Conservation (phyloP, 2,888 invertebrate genomes). For the Drosophila paracracens region DNA sequence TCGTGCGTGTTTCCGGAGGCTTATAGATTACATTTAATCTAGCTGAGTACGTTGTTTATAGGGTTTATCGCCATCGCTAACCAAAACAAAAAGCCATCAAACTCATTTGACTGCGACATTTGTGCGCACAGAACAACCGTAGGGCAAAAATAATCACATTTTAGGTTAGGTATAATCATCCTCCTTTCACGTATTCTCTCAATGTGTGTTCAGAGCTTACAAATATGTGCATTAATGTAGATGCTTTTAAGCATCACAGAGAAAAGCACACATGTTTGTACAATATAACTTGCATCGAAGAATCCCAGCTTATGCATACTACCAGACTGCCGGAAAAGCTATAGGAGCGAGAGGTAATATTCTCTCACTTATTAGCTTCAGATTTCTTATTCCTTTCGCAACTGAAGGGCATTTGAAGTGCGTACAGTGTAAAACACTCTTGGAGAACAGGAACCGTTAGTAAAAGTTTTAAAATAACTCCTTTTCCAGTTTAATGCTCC, state of each 20-base stretch:
- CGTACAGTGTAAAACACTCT: slow-evolving; percentile 9
- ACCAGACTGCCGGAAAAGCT: not conserved
- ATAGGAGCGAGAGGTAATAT: not conserved
- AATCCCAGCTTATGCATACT: not conserved
- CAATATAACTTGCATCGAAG: not conserved
- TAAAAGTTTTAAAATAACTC: slow-evolving; percentile 3
- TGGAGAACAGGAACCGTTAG: not conserved
- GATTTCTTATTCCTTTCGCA: not conserved
- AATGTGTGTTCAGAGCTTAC: not conserved
- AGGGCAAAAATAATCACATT: slow-evolving; percentile 21
- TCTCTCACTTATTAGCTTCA: not conserved
- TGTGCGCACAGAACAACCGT: slow-evolving; percentile 15
- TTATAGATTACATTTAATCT: slow-evolving; percentile 42
- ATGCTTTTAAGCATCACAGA: not conserved
- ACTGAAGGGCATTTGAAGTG: not conserved
- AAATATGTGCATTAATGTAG: not conserved
- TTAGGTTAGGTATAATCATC: slow-evolving; percentile 3
- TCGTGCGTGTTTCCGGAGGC: slow-evolving; percentile 22
- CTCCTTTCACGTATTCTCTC: not conserved
- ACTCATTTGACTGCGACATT: slow-evolving; percentile 35
- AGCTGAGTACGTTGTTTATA: slow-evolving; percentile 52
- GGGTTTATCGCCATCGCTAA: slow-evolving; percentile 44
- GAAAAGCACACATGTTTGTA: not conserved
- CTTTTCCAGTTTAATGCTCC: slow-evolving; percentile 1
- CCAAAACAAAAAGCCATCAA: slow-evolving; percentile 40